Percentiles rank a stretch among this genome's conserved stretches.
These are phyloP conservation scores for Dicyrtoma fusca DNA, from an alignment of 2,888 invertebrate genomes.

Conservation along the genomic window DNA sequence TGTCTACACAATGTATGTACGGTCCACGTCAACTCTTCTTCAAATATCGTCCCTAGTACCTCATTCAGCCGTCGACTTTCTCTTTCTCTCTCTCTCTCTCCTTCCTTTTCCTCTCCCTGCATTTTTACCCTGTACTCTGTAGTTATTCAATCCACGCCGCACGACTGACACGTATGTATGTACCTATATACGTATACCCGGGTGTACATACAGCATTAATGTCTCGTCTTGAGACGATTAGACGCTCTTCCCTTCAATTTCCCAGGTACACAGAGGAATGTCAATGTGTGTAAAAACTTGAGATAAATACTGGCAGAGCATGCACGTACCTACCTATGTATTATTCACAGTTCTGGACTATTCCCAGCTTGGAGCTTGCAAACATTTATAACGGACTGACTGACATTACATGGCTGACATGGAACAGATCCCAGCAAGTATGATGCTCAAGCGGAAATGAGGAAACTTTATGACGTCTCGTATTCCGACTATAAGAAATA, in stretches of 20 bases:
- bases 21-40: background rate
- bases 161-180: too few relatives aligned
- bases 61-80: background rate
- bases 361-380: too few relatives aligned
- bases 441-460: background rate
- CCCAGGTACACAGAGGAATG: background rate
- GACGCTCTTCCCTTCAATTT: background rate
- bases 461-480: constrained; percentile 16
- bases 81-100: background rate
- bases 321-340: too few relatives aligned
- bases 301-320: too few relatives aligned
- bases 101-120: too few relatives aligned
- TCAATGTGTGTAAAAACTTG: too few relatives aligned
- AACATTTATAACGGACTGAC: too few relatives aligned
- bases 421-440: background rate
- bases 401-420: too few relatives aligned
- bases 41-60: background rate
- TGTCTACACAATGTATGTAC: too few relatives aligned
- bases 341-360: too few relatives aligned
- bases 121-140: too few relatives aligned
- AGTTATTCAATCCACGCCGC: background rate
- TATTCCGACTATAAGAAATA: background rate
- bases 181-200: background rate
- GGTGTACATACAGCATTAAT: background rate
- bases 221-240: constrained; percentile 4